phyloP scores from a whole-genome alignment of 2,888 invertebrate species.

The Pherbina coryleti region DNA sequence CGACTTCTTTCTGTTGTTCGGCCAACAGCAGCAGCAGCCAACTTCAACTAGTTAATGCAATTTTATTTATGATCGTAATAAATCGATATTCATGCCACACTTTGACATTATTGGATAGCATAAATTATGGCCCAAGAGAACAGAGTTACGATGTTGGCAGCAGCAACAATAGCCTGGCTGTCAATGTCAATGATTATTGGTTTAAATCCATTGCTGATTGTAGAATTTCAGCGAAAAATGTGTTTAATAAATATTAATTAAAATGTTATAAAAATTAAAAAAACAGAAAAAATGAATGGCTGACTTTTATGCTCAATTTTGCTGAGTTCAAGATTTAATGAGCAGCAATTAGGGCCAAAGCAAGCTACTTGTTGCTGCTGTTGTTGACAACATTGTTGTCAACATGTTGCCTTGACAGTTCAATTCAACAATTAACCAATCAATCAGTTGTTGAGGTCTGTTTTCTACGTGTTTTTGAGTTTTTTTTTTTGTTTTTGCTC shows the following conservation, averaged over 20 bases:
- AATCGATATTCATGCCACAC: conserved; percentile 17
- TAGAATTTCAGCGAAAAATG: too few species aligned
- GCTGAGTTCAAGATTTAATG: too few species aligned
- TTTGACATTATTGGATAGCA: background rate
- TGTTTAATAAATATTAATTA: too few species aligned
- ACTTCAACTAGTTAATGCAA: conserved; percentile 12
- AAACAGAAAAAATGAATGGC: too few species aligned
- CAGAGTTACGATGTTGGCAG: background rate
- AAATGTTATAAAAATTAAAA: too few species aligned
- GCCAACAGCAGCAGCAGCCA: too few species aligned
- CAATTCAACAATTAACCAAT: background rate
- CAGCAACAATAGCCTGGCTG: background rate
- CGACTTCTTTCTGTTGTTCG: too few species aligned
- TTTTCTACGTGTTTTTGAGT: background rate
- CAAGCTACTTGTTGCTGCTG: background rate
- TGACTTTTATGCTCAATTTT: too few species aligned
- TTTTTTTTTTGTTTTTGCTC: background rate
- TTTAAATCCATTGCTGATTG: too few species aligned
- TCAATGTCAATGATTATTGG: background rate
- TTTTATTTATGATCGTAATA: conserved; percentile 29
- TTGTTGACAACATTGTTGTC: background rate
- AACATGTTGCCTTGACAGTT: background rate
- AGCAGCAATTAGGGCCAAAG: too few species aligned
- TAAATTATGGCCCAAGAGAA: conserved; percentile 8
- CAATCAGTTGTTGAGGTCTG: background rate